Conservation (phyloP, 1,140 invertebrate genomes). For the Potamilus streckersoni region DNA sequence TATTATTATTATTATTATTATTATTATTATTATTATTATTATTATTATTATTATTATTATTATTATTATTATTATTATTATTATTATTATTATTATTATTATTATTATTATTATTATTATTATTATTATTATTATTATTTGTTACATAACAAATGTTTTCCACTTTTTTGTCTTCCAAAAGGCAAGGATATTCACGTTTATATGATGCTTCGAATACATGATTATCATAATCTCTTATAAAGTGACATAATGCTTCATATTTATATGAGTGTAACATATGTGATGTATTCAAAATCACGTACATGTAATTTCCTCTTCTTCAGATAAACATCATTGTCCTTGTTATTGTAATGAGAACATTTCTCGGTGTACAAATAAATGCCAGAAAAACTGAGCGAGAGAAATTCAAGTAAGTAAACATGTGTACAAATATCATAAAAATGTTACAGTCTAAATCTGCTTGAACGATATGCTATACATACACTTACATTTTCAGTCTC, state of each 20-base stretch:
- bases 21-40: too few species aligned
- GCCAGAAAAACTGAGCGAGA: slow-evolving; percentile 32
- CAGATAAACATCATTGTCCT: slow-evolving; percentile 47
- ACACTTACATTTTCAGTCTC: not conserved
- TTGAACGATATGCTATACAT: not conserved
- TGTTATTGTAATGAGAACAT: slow-evolving; percentile 36
- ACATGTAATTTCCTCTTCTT: slow-evolving; percentile 4
- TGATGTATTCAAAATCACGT: not conserved
- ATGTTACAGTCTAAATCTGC: not conserved
- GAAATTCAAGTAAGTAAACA: slow-evolving; percentile 35
- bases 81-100: too few species aligned
- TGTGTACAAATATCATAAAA: not conserved
- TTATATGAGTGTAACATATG: not conserved
- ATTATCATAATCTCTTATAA: not conserved
- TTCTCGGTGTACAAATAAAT: slow-evolving; percentile 32
- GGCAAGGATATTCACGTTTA: too few species aligned
- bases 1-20: too few species aligned
- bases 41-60: too few species aligned
- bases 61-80: too few species aligned
- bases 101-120: too few species aligned
- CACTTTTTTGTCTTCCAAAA: too few species aligned
- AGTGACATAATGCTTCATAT: not conserved
- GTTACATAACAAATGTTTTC: too few species aligned
- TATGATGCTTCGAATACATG: not conserved
- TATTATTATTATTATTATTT: too few species aligned